Base-by-base conservation (phyloP, 2,113 vertebrate genomes). In the Lichenostomus cassidix region DNA sequence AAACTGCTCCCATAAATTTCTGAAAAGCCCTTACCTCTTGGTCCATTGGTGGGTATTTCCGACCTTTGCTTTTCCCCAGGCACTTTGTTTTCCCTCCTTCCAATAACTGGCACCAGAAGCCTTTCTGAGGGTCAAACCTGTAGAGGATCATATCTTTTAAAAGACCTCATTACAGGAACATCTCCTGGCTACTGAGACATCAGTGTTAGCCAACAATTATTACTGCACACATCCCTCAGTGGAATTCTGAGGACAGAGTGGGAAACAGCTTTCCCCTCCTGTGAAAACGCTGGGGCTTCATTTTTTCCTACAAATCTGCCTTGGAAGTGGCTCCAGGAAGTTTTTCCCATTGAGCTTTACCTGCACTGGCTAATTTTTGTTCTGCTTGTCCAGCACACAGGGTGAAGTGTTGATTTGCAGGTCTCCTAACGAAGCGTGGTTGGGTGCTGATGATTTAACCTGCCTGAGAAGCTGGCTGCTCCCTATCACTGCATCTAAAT, bases 41-140 rank as follows among this genome's bases (percentile, higher is more conserved):
- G 95, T 99, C 98, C 99, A 99, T 99, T 22, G 99, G 97, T 47
- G 99, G 98, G 50, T 99, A 99, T 96, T 99, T 99, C 78, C 99
- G 98, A 71, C 99, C 99, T 98, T 99, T 99, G 96, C 98, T 99
- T 96, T 99, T 99, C 16, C 99, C 99, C 95, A 99, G 98, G 96
- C 99, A 99, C 97, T 99, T 99, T 58, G 99, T 99, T 96, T 98
- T 99, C 68, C 99, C 99, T 95, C 99, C 99, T 94, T 99, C 99
- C 62, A 99, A 84, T 47, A 99, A 96, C 93, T 99, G 99, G 97
- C 99, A 99, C 99, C 99, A 99, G 95, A 99, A 99, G 42, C 99
- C 99, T 96, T 99, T 99, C 96, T 99, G 99, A 93, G 98, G 98
- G 95, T 99, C 99, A 96, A 99, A 99, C 95, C 99, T 99, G 86